Evolutionary conservation across 2,113 vertebrate species (phyloP).

Genomic region (Gavialis gangeticus): DNA sequence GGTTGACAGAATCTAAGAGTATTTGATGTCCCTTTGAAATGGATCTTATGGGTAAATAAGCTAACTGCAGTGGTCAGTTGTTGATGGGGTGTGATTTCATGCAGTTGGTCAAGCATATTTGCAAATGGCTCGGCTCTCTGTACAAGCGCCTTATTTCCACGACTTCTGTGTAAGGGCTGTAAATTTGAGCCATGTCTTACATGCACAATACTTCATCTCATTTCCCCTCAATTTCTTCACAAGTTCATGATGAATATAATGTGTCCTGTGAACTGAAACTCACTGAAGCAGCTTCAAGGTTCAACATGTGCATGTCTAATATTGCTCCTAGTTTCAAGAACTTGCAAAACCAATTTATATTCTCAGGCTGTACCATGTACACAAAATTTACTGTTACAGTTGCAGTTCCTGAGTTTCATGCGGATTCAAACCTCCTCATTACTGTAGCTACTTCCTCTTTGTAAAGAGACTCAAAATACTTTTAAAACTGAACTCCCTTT

Average conservation of each 20-base stretch:
- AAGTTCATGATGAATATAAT: fast-evolving
- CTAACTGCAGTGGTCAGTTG: not conserved
- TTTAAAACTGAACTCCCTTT: not conserved
- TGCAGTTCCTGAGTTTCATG: not conserved
- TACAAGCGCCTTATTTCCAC: not conserved
- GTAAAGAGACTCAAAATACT: not conserved
- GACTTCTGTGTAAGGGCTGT: not conserved
- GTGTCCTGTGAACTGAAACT: not conserved
- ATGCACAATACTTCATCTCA: not conserved
- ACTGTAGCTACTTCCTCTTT: not conserved
- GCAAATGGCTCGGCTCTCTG: fast-evolving
- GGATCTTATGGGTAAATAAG: not conserved
- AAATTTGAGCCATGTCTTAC: not conserved
- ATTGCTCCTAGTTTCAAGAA: fast-evolving
- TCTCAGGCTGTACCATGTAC: not conserved
- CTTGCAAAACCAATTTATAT: fast-evolving
- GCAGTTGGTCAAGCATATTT: not conserved
- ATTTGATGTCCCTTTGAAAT: not conserved
- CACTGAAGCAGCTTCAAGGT: not conserved
- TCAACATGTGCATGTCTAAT: fast-evolving
- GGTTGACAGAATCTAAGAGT: not conserved
- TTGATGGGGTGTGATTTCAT: not conserved
- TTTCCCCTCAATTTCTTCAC: not conserved
- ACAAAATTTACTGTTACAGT: not conserved
- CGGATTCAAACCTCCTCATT: not conserved